phyloP scores from a whole-genome alignment of 2,113 vertebrate genomes.

The Neopipo cinnamomea region DNA sequence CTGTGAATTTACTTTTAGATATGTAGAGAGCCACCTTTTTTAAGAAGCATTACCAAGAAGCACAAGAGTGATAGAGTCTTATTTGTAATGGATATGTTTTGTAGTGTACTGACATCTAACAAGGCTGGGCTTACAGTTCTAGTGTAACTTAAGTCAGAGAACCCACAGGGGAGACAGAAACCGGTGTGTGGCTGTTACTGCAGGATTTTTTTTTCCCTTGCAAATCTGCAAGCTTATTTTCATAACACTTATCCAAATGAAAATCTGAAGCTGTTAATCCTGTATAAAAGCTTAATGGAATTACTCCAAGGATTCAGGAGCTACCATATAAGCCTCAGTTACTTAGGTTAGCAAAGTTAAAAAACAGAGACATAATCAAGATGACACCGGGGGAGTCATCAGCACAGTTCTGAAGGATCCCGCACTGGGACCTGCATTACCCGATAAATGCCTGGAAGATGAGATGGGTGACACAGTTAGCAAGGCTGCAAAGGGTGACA shows the following conservation, averaged over 20 bases:
- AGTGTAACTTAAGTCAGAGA: background rate
- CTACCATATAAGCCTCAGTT: background rate
- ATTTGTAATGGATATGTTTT: background rate
- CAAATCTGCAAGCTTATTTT: constrained; percentile 17
- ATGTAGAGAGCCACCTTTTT: background rate
- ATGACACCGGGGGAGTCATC: background rate
- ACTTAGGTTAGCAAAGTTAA: background rate
- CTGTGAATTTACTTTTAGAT: background rate
- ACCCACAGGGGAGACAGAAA: background rate
- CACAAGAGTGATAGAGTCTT: background rate
- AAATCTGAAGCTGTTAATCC: constrained; percentile 46
- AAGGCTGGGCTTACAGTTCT: background rate
- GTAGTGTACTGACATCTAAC: background rate
- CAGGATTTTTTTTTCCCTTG: background rate
- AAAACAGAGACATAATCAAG: background rate
- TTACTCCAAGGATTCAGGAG: constrained; percentile 18
- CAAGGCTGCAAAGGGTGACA: background rate
- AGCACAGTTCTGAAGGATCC: background rate
- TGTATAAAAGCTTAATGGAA: constrained; percentile 37
- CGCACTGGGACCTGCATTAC: background rate
- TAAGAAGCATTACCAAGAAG: background rate
- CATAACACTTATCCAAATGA: constrained; percentile 29
- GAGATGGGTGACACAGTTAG: background rate
- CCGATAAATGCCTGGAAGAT: background rate
- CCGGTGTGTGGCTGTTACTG: background rate